Conservation (phyloP, 2,113 vertebrate genomes). For the Vidua chalybeata region DNA sequence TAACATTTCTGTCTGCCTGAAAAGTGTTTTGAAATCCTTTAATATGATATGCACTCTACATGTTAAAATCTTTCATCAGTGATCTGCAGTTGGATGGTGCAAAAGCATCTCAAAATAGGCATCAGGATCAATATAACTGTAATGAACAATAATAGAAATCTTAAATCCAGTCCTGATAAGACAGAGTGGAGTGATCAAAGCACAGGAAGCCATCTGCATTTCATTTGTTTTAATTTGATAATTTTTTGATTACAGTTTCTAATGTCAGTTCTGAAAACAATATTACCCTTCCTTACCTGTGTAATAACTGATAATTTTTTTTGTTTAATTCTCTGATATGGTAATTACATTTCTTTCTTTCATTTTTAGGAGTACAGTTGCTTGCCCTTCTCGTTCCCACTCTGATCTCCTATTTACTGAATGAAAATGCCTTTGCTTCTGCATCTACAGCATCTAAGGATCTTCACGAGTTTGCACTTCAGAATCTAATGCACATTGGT, state of each 20-base stretch:
- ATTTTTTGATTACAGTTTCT: not conserved
- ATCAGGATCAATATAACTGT: not conserved
- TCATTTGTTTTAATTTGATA: not conserved
- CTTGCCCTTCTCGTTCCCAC: slow-evolving; percentile 94
- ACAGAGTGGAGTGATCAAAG: not conserved
- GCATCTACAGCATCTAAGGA: slow-evolving; percentile 84
- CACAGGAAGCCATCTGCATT: not conserved
- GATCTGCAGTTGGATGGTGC: not conserved
- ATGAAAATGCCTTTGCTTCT: slow-evolving; percentile 88
- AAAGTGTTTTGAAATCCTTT: not conserved
- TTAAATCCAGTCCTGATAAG: not conserved
- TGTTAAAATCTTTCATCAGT: not conserved
- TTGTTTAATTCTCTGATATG: not conserved
- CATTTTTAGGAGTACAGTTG: slow-evolving; percentile 86
- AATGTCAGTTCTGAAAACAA: not conserved
- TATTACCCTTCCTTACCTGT: not conserved
- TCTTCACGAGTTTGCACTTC: slow-evolving; percentile 95
- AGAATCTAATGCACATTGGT: slow-evolving; percentile 96
- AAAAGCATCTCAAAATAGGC: not conserved
- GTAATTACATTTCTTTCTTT: not conserved
- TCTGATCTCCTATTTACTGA: slow-evolving; percentile 93
- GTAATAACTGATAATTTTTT: not conserved
- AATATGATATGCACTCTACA: not conserved
- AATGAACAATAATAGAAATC: not conserved
- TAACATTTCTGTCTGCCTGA: not conserved